Evolutionary conservation across 2,888 invertebrate species (phyloP), one percentile per base, ranked within the genome.

Genomic region (Incurvaria masculella): DNA sequence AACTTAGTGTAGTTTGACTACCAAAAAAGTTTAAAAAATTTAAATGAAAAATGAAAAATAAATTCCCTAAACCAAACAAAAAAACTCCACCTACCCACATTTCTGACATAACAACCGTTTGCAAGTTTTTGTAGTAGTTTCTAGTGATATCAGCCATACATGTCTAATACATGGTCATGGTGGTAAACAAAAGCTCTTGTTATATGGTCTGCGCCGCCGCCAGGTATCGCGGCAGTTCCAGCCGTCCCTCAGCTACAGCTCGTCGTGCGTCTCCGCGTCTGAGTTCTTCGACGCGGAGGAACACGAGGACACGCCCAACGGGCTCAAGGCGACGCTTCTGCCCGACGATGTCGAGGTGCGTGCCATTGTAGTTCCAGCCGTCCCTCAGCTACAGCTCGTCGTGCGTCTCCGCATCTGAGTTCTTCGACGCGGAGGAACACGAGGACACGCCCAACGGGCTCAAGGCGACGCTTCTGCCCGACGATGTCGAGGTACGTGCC

Each of bases 251-350:
- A 88, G 88, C 63, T 87, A 87, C 66, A 89, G 88, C 61, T 89
- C 88, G 20, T 89, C 89, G 1, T 86, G 88, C 57, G 82, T 88
- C 20, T 87, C 87, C 50, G 86, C 86, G 0, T 86, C 87, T 0
- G 88, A 91, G 68, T 91, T 90, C 73, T 90, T 88, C 64, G 91
- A 91, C 66, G 91, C 91, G 1, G 88, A 88, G 61, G 90, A 89
- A 45, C 72, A 72, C 11, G 79, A 72, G 1, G 65, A 65, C 1
- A 66, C 18, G 71, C 71, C 23, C 50, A 64, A 17, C 69, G 69
- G 46, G 57, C 62, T 33, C 11, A 33, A 33, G 1, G 66, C 69
- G 40, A 45, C 47, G 14, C 64, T 68, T 11, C 58, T 73, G 1
- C 61, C 63, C 1, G 66, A 65, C 20, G 70, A 74, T 14, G 14